Base-by-base conservation (phyloP, 1,140 invertebrate species). In the Drosophila nannoptera region DNA sequence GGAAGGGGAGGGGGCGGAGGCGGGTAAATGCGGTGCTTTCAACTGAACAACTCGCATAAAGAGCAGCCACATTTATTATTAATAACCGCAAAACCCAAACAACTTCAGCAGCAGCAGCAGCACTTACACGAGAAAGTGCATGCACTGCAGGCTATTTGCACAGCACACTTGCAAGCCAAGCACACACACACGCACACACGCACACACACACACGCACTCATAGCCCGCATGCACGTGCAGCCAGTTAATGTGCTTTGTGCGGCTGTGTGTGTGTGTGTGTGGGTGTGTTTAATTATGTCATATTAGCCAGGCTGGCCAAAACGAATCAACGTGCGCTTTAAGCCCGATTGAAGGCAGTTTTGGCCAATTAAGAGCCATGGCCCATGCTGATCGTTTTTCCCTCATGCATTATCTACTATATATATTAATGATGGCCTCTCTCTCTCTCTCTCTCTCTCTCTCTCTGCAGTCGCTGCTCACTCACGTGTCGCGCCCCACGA, bases 401-500 rank as follows among this genome's bases (percentile, higher is more conserved):
- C 7, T 5, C 4, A 31, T 33, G 12, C 3, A 56, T 33, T 56
- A 45, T 33, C 31, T 2, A 22, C 22, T 22, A 22, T 22, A 22
- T 3, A 22, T 22, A 22, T 22, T 33, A 11, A 33, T 11, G 16
- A 16, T 65, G n/a, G 42, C 7, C 36, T 43, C 29, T 64, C 11
- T 22, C 31, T 31, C 11, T 5, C 14, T 16, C 7, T 22, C 11
- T 38, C 4, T 14, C 11, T 54, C 1, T 16, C 70, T 73, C 45
- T 77, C 22, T 22, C 22, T 91, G 6, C 93, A 98, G 97, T 98
- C 96, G 76, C 91, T 99, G 77, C 92, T 99, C 72, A 97, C 97
- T 36, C 96, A 97, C 91, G 97, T 98, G 48, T 98, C 97, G 16
- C 94, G 97, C 77, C 94, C 96, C 72, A 98, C 97, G 54, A 99